Base-by-base conservation (phyloP, 2,888 invertebrate species). In the Euplagia quadripunctaria region DNA sequence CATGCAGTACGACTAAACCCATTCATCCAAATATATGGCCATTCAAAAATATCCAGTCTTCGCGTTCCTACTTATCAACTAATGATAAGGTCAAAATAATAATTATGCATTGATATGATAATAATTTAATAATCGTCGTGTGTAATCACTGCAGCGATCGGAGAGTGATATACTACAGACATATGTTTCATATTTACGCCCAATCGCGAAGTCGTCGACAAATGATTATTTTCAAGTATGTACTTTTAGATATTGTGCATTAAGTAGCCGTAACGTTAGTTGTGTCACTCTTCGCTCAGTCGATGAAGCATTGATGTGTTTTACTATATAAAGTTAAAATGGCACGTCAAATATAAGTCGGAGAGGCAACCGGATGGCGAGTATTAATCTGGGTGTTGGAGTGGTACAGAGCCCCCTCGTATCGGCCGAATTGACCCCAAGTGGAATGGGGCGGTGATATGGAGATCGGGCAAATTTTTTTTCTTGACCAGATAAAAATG, bases 21-120 rank as follows among this genome's bases (percentile, higher is more conserved):
- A 82, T 85, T 70, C 84, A 82, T 82, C 76, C 79, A 79, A 82
- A 81, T 86, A 84, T 81, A 84, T 80, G 79, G 77, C 81, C 87
- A 84, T 79, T 84, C 88, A 87, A 78, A 87, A 87, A 79, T 85
- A 81, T 82, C 90, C 92, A 92, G 92, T 92, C 92, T 91, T 92
- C 87, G 86, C 86, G 87, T 90, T 90, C 89, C 86, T 86, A 88
- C 86, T 88, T 89, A 91, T 81, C 68, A 77, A 72, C 80, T 86
- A 86, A 79, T 73, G 74, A 72, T 76, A 74, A 77, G 64, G 68
- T 72, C 75, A 66, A 74, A 70, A 72, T 75, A 71, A 75, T 75
- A 49, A 20, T 58, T 75, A 74, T 68, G 68, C 70, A 65, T 73
- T 70, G 63, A 46, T 70, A 74, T 71, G 65, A 64, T 74, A 63